Conservation (phyloP, 2,888 invertebrate species). For the Keiferia lycopersicella region DNA sequence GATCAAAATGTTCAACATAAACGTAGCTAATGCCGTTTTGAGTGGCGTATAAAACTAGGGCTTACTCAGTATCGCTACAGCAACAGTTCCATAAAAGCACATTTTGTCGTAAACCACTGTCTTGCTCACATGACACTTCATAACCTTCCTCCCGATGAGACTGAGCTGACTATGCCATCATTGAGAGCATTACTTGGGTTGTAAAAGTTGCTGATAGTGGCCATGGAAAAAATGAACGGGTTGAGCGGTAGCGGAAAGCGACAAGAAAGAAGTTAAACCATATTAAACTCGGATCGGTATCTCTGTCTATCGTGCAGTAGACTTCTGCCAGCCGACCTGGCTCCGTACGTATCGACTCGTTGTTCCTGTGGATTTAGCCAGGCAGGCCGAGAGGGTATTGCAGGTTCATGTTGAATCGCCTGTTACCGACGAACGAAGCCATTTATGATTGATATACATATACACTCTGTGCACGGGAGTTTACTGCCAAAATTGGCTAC, state of each 20-base stretch:
- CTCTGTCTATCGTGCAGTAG: too few relatives aligned
- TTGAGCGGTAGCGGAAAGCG: conserved; percentile 18
- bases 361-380: too few relatives aligned
- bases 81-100: conserved; percentile 27
- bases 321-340: too few relatives aligned
- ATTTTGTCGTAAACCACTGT: conserved; percentile 30
- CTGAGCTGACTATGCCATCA: conserved; percentile 34
- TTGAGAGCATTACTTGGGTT: conserved; percentile 30
- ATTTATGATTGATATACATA: too few relatives aligned
- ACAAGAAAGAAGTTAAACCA: background rate
- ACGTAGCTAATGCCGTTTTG: background rate
- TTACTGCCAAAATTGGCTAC: too few relatives aligned
- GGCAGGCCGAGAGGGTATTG: too few relatives aligned
- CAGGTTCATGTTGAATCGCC: too few relatives aligned
- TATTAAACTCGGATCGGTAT: too few relatives aligned
- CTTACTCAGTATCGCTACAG: conserved; percentile 19
- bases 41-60: conserved; percentile 6
- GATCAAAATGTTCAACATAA: background rate
- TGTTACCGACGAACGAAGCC: too few relatives aligned
- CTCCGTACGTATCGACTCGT: too few relatives aligned
- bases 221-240: conserved; percentile 3
- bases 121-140: conserved; percentile 36
- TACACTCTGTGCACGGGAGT: too few relatives aligned
- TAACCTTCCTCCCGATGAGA: conserved; percentile 33
- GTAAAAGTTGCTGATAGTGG: conserved; percentile 28